Percentiles rank a stretch among this genome's conserved stretches.
Evolutionary conservation across 2,113 vertebrate species (phyloP).

Genomic region (Sigmodon hispidus): DNA sequence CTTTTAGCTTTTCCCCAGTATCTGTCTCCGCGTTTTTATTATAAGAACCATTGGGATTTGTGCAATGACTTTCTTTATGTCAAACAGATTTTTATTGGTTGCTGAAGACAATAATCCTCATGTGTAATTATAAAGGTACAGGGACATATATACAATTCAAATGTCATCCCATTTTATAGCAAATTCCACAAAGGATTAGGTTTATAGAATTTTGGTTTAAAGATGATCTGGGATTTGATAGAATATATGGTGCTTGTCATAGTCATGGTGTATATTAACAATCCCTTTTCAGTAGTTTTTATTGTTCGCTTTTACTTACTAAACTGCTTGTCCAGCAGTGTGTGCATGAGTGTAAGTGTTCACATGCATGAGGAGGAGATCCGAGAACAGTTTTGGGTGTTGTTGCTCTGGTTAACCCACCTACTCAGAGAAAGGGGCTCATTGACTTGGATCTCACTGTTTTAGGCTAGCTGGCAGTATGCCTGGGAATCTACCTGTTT

Average conservation of each 20-base stretch:
- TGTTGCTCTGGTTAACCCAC: background rate
- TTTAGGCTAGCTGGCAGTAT: background rate
- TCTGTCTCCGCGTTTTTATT: too few species aligned
- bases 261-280: background rate
- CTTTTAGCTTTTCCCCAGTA: too few species aligned
- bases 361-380: background rate
- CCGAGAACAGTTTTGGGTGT: background rate
- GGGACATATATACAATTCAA: background rate
- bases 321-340: background rate
- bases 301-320: slow-evolving; percentile 20
- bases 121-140: background rate
- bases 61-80: background rate
- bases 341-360: background rate
- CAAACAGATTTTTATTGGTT: slow-evolving; percentile 9
- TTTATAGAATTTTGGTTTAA: background rate
- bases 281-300: background rate
- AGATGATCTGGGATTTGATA: background rate
- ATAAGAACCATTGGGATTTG: too few species aligned
- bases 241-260: background rate
- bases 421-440: background rate
- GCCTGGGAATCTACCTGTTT: background rate
- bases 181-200: background rate
- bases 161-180: background rate
- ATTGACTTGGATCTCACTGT: background rate
- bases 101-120: background rate